Conservation (phyloP, 2,888 invertebrate species). For the Amaurobius ferox region DNA sequence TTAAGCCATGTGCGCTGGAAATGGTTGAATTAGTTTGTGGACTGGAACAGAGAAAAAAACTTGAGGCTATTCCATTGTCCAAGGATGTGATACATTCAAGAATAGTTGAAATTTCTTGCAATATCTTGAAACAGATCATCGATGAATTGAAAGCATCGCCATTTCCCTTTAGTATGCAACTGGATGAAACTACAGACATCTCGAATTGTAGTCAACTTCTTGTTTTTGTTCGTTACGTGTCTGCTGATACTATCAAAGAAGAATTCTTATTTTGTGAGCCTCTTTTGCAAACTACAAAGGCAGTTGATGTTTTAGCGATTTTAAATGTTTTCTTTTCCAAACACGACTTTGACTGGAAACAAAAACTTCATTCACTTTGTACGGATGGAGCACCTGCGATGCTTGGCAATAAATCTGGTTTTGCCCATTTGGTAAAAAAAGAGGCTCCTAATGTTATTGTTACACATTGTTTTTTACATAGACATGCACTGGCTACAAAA, state of each 20-base stretch:
- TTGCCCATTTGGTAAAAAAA: slow-evolving; percentile 29
- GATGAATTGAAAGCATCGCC: slow-evolving; percentile 32
- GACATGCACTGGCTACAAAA: slow-evolving; percentile 51
- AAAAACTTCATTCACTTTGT: slow-evolving; percentile 35
- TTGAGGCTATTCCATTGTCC: background rate
- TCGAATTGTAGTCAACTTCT: slow-evolving; percentile 19
- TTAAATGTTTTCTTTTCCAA: slow-evolving; percentile 47
- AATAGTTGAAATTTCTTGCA: slow-evolving; percentile 38
- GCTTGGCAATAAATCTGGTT: too few relatives aligned
- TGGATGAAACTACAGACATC: slow-evolving; percentile 78
- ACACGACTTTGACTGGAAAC: slow-evolving; percentile 31
- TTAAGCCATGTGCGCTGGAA: slow-evolving; percentile 44
- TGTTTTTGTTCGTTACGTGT: slow-evolving; percentile 34
- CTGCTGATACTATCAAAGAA: slow-evolving; percentile 35
- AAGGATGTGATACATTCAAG: slow-evolving; percentile 34
- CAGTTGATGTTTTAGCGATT: slow-evolving; percentile 50
- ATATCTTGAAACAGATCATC: slow-evolving; percentile 48
- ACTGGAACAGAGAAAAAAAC: slow-evolving; percentile 41
- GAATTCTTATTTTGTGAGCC: slow-evolving; percentile 57
- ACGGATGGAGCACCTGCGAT: too few relatives aligned
- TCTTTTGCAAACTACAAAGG: slow-evolving; percentile 55
- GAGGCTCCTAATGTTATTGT: slow-evolving; percentile 25
- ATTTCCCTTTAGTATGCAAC: slow-evolving; percentile 41
- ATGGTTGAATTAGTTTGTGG: slow-evolving; percentile 40
- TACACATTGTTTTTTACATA: slow-evolving; percentile 29